A percentile compares a stretch with the other conserved stretches of the same genome.
Conservation (phyloP, 2,113 vertebrate species). For the Chaetodon trifascialis region DNA sequence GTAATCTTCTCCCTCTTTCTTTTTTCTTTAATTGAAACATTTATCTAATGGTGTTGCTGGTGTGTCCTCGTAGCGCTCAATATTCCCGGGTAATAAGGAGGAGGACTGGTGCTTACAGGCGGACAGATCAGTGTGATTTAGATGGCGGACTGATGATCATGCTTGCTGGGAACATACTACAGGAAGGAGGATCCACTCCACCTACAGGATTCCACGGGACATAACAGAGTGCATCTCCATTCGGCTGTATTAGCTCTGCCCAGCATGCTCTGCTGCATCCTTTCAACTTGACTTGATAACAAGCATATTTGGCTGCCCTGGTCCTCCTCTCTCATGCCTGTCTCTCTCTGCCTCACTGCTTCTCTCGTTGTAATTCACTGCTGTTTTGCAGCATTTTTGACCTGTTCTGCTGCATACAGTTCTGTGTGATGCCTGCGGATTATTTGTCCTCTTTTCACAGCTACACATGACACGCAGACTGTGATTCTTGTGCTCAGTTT, state of each 20-base stretch:
- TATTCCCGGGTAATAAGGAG: slow-evolving; percentile 57
- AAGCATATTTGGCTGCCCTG: slow-evolving; percentile 39
- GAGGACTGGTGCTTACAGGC: slow-evolving; percentile 36
- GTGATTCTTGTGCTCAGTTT: background rate
- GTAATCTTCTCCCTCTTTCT: slow-evolving; percentile 38
- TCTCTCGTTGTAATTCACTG: slow-evolving; percentile 46
- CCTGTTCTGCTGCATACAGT: slow-evolving; percentile 17
- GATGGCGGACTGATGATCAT: slow-evolving; percentile 41
- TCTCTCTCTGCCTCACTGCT: slow-evolving; percentile 28
- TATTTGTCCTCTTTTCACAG: slow-evolving; percentile 37
- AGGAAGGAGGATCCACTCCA: slow-evolving; percentile 73
- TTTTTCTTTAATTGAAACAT: slow-evolving; percentile 72
- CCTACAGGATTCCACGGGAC: slow-evolving; percentile 66
- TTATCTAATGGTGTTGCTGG: slow-evolving; percentile 66
- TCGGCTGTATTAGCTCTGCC: slow-evolving; percentile 40
- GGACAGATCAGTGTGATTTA: slow-evolving; percentile 40
- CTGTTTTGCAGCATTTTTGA: slow-evolving; percentile 37
- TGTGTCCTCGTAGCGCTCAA: slow-evolving; percentile 4
- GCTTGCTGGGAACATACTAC: slow-evolving; percentile 47
- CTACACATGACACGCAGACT: background rate
- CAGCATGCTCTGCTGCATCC: slow-evolving; percentile 56
- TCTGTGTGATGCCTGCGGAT: slow-evolving; percentile 23
- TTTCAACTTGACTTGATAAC: slow-evolving; percentile 65
- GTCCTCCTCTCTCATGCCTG: background rate
- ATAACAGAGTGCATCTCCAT: slow-evolving; percentile 59